phyloP scores from a whole-genome alignment of 30 jellyfish, hydroid and myxozoan species.

The Cassiopea xamachana region DNA sequence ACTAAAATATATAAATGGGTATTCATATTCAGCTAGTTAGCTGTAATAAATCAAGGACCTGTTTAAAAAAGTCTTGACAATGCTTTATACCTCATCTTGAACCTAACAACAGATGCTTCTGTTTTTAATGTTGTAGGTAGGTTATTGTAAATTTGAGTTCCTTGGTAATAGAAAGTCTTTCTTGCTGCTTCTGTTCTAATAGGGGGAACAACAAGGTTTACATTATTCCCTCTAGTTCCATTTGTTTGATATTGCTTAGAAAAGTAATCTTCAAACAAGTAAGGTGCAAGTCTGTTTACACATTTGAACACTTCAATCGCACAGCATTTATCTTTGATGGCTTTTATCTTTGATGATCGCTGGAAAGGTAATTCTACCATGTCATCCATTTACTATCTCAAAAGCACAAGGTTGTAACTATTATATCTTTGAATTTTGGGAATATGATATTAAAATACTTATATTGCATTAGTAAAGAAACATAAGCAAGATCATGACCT shows the following conservation, averaged over 20 bases:
- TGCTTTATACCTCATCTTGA: background rate
- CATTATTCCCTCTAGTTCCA: background rate
- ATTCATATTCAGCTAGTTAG: no score
- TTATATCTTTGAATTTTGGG: background rate
- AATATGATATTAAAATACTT: background rate
- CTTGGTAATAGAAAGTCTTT: no score
- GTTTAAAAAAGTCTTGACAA: no score
- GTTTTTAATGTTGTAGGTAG: no score
- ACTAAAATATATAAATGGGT: no score
- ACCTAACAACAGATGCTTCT: no score
- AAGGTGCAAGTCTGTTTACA: background rate
- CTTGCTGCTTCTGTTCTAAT: no score
- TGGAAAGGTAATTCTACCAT: background rate
- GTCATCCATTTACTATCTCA: background rate
- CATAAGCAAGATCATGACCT: slow-evolving; percentile 2
- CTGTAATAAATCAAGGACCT: no score
- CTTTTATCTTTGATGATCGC: background rate
- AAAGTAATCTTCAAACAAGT: slow-evolving; percentile 1
- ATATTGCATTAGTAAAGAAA: background rate
- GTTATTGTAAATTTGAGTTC: no score
- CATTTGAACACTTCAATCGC: background rate
- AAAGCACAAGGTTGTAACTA: background rate
- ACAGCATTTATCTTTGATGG: background rate
- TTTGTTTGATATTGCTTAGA: background rate
- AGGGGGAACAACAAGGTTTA: background rate